Base-by-base conservation (phyloP, 2,113 vertebrate species). In the Chionodraco myersi region DNA sequence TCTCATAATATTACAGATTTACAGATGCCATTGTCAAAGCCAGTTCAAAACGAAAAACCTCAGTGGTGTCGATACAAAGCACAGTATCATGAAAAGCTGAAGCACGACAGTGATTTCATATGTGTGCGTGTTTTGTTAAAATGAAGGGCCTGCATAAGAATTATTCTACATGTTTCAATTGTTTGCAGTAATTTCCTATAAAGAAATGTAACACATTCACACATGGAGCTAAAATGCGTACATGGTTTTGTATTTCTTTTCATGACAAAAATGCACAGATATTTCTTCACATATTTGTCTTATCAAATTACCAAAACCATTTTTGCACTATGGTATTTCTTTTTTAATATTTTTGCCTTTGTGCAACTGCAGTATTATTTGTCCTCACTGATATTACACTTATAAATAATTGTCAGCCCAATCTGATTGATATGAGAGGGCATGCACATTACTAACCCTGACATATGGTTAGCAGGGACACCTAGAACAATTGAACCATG, bases 391-490 rank as follows among this genome's bases (percentile, higher is more conserved):
- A 69, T 68, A 77, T 83, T 80, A 34, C 71, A 79, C 36, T 34
- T 26, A 64, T 15, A 67, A 64, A 61, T 66, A 0, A 44, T 81
- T 80, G 30, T 81, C 14, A 72, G 41, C 57, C 36, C 6, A 60
- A 57, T 66, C 12, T 92, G 91, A 91, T 79, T 88, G 88, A 92
- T 92, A 77, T 79, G 66, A 75, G 44, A 81, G 78, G 88, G 80
- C 90, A 88, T 79, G 89, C 23, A 83, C 84, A 87, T 83, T 74
- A 75, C 60, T 53, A 67, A 70, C 73, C 90, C 75, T 92, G 91
- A 90, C 94, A 94, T 95, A 94, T 94, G 92, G 92, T 90, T 91
- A 94, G 92, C 92, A 94, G 92, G 92, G 85, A 83, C 91, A 89
- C 58, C 85, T 89, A 86, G 90, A 92, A 93, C 92, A 94, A 94